Evolutionary conservation across 2,113 vertebrate genomes (phyloP), one percentile per base, ranked within the genome.

Genomic region (Clarias magur): DNA sequence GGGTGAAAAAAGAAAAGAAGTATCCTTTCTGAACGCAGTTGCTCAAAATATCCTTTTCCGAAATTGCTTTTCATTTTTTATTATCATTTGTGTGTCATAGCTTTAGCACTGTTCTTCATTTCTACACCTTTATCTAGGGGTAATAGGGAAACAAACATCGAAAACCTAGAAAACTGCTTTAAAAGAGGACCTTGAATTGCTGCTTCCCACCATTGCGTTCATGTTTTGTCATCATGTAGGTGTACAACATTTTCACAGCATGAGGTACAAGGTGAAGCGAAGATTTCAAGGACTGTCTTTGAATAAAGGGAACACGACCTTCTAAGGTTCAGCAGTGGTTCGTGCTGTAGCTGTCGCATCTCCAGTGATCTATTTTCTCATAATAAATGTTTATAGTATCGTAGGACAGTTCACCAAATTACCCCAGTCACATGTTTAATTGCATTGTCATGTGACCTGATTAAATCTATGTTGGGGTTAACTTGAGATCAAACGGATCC

Each of bases 391-490:
- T 21, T 23, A 27, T 17, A 21, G 23, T 30, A 16, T 60, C 3
- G 4, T 15, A 56, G 16, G 17, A 57, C 30, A 25, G n/a, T 16
- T 11, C 53, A 60, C 3, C 8, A 70, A 30, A 57, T 25, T n/a
- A 54, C 34, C 30, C 70, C 56, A 57, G 88, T 84, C 70, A 84
- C 80, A 82, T 85, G 84, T 80, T 80, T 87, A 75, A 89, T 85
- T 85, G 53, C 84, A 84, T 85, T 85, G 76, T 87, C 84, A 87
- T 85, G 83, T 65, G 82, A 86, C 88, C 81, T 86, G 80, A 48
- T 25, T 84, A 88, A 87, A 82, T 83, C 82, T 67, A 63, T 72
- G 48, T 38, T 79, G 83, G 62, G 84, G 80, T 88, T 88, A 84
- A 83, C 83, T 86, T 85, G 76, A 83, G 80, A 82, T 84, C 86